A percentile compares a stretch with the other conserved stretches of the same genome.
Conservation (phyloP, 2,797 vertebrate species). For the Gymnopithys bicolor region DNA sequence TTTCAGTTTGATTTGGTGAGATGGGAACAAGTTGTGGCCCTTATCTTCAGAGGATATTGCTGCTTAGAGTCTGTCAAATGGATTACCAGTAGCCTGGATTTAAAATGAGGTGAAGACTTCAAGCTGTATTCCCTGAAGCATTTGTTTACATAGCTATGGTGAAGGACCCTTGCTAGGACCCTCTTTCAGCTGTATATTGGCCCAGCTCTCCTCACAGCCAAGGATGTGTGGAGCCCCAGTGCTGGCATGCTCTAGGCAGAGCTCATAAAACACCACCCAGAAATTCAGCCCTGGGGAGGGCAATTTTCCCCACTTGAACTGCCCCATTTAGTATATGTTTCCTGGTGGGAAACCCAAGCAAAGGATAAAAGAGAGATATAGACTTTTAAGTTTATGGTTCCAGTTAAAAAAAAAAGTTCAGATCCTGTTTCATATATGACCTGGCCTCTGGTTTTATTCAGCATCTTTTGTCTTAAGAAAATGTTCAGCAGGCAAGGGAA, state of each 20-base stretch:
- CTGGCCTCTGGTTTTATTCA: background rate
- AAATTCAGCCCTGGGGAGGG: background rate
- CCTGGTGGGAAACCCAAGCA: background rate
- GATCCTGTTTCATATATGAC: background rate
- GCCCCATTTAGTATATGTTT: background rate
- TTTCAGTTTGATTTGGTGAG: background rate
- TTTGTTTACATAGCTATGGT: background rate
- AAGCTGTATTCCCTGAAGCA: background rate
- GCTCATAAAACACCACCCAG: rapidly evolving
- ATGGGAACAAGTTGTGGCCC: background rate
- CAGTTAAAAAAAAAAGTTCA: background rate
- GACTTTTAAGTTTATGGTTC: background rate
- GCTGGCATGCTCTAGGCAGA: background rate
- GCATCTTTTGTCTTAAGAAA: background rate
- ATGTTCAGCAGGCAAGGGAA: background rate
- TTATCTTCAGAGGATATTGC: background rate
- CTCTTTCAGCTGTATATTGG: background rate
- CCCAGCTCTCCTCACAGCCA: background rate
- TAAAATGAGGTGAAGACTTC: background rate
- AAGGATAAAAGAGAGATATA: background rate
- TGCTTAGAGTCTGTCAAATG: background rate
- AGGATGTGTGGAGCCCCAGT: rapidly evolving
- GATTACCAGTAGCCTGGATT: background rate
- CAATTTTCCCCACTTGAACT: background rate
- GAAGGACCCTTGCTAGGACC: background rate